phyloP scores from a whole-genome alignment of 2,888 invertebrate genomes.

The Drosophila nr. perissopoda region DNA sequence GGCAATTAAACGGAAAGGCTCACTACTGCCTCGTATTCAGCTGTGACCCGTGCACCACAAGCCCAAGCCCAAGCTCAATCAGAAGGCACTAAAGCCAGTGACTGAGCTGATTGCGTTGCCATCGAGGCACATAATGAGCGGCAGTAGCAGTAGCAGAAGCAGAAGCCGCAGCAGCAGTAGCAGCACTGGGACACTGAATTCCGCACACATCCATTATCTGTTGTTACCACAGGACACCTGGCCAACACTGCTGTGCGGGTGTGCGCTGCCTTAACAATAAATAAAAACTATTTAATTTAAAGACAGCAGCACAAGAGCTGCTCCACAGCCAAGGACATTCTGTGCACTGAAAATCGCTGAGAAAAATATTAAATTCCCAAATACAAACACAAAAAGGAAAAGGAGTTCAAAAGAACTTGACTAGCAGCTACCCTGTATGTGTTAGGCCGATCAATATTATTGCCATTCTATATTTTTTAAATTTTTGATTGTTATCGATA shows the following conservation, averaged over 20 bases:
- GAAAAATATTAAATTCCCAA: constrained; percentile 56
- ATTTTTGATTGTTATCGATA: background rate
- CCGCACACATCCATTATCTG: constrained; percentile 60
- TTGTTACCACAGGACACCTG: constrained; percentile 50
- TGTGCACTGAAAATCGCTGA: constrained; percentile 26
- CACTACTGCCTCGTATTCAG: constrained; percentile 21
- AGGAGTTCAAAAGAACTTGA: background rate
- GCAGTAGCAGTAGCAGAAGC: constrained; percentile 1
- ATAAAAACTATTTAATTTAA: constrained; percentile 83
- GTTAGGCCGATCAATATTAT: background rate
- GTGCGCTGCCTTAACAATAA: constrained; percentile 69
- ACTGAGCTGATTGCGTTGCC: constrained; percentile 44
- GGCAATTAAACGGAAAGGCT: constrained; percentile 69
- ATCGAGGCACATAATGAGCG: constrained; percentile 40
- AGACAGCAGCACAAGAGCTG: constrained; percentile 44
- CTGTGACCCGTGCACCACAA: constrained; percentile 1
- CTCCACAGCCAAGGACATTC: constrained; percentile 34
- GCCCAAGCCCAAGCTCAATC: background rate
- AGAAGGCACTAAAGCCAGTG: constrained; percentile 35
- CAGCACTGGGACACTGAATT: constrained; percentile 41
- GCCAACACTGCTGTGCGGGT: constrained; percentile 20
- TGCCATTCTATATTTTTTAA: background rate
- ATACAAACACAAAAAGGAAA: constrained; percentile 28
- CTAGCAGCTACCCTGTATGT: background rate
- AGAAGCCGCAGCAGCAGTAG: constrained; percentile 7